Conservation (phyloP, 2,888 invertebrate genomes). For the Deilephila elpenor region DNA sequence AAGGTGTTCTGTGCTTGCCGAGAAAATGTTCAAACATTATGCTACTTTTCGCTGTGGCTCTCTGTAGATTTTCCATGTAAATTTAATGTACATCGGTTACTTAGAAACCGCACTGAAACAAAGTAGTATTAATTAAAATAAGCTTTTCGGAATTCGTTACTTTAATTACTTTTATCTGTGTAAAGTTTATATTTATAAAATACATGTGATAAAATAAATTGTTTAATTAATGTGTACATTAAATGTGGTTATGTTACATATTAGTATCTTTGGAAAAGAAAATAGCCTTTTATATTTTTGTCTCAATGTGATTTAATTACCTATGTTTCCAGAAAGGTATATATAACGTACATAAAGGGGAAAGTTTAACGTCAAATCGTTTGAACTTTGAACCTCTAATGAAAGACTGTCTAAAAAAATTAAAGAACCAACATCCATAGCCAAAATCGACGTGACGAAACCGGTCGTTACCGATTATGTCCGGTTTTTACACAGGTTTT, state of each 20-base stretch:
- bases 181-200: too few relatives aligned
- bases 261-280: too few relatives aligned
- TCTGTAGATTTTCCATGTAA: conserved; percentile 17
- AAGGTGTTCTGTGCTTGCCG: conserved; percentile 16
- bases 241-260: too few relatives aligned
- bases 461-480: conserved; percentile 52
- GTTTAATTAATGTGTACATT: too few relatives aligned
- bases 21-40: conserved; percentile 24
- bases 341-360: too few relatives aligned
- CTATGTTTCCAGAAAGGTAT: too few relatives aligned
- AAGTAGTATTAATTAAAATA: not conserved
- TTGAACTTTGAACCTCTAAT: too few relatives aligned
- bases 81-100: conserved; percentile 4
- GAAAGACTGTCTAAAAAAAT: not conserved
- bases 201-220: too few relatives aligned
- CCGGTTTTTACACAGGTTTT: conserved; percentile 49
- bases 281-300: too few relatives aligned
- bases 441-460: conserved; percentile 37
- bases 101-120: not conserved
- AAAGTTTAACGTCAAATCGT: too few relatives aligned
- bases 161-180: too few relatives aligned
- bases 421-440: conserved; percentile 10
- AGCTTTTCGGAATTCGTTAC: not conserved
- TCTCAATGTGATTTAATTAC: too few relatives aligned
- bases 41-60: conserved; percentile 15